These are phyloP conservation scores for Autographa gamma DNA, from an alignment of 2,888 invertebrate genomes.

Conservation along the genomic window DNA sequence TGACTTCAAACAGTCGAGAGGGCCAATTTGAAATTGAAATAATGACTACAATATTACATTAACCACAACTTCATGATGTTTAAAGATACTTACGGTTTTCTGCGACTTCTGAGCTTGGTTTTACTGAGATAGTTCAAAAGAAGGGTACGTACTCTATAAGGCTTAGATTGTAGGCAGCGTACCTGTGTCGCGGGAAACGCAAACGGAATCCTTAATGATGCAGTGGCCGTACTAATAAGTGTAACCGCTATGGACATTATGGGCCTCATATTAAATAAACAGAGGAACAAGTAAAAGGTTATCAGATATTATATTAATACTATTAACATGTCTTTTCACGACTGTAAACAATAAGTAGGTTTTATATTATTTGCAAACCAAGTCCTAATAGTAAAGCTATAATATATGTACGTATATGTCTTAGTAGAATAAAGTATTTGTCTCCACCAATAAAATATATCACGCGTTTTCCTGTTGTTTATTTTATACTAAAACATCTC, in stretches of 20 bases:
- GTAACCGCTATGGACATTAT: constrained; percentile 11
- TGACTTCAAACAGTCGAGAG: constrained; percentile 2
- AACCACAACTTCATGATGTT: background rate
- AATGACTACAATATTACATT: background rate
- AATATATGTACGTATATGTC: too few relatives aligned
- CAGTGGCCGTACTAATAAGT: constrained; percentile 19
- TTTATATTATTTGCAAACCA: too few relatives aligned
- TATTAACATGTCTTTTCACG: too few relatives aligned
- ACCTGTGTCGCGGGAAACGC: constrained; percentile 22
- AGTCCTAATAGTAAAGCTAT: too few relatives aligned
- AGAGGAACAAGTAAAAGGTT: background rate
- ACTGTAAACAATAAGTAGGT: too few relatives aligned
- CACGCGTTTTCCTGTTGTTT: too few relatives aligned
- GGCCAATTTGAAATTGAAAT: constrained; percentile 17
- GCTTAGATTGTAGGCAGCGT: constrained; percentile 15
- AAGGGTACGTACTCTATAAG: constrained; percentile 22
- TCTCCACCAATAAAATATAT: too few relatives aligned
- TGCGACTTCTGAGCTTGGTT: background rate
- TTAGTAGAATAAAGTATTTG: too few relatives aligned
- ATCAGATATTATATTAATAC: background rate
- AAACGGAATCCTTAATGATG: constrained; percentile 51
- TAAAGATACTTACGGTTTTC: background rate
- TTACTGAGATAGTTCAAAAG: background rate
- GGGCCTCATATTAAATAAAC: constrained; percentile 7
- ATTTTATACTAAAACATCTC: too few relatives aligned